A percentile compares a stretch with the other conserved stretches of the same genome.
phyloP scores from a whole-genome alignment of 2,888 invertebrate species.

The Rotaria socialis region DNA sequence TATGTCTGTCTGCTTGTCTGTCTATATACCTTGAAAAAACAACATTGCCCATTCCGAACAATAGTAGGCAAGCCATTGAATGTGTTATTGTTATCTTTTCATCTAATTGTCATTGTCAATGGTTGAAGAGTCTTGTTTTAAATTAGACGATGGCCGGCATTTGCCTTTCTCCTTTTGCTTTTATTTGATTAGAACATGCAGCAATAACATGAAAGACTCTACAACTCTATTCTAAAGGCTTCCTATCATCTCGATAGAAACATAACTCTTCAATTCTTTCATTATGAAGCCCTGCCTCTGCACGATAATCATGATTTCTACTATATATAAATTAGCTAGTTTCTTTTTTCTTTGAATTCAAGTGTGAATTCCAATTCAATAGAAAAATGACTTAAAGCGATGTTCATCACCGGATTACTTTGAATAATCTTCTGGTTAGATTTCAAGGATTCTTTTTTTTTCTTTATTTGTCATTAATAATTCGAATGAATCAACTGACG shows the following conservation, averaged over 20 bases:
- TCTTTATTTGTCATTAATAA: not conserved
- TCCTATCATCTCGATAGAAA: too few relatives aligned
- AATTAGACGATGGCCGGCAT: not conserved
- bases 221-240: too few relatives aligned
- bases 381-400: too few relatives aligned
- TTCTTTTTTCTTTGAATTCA: not conserved
- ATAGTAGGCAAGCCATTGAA: not conserved
- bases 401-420: too few relatives aligned
- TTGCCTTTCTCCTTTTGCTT: not conserved
- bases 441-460: not conserved
- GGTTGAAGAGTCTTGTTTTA: not conserved
- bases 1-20: constrained; percentile 5
- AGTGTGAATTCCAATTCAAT: not conserved
- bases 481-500: not conserved
- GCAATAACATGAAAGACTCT: too few relatives aligned
- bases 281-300: too few relatives aligned
- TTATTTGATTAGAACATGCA: not conserved
- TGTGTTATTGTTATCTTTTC: not conserved
- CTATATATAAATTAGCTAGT: not conserved
- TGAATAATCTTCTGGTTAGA: too few relatives aligned
- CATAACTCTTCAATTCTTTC: too few relatives aligned
- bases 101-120: constrained; percentile 11
- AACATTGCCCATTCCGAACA: not conserved
- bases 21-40: not conserved
- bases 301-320: not conserved